Percentiles rank a stretch among this genome's conserved stretches.
phyloP scores from a whole-genome alignment of 2,797 vertebrate species.

The Pangasius macronema region DNA sequence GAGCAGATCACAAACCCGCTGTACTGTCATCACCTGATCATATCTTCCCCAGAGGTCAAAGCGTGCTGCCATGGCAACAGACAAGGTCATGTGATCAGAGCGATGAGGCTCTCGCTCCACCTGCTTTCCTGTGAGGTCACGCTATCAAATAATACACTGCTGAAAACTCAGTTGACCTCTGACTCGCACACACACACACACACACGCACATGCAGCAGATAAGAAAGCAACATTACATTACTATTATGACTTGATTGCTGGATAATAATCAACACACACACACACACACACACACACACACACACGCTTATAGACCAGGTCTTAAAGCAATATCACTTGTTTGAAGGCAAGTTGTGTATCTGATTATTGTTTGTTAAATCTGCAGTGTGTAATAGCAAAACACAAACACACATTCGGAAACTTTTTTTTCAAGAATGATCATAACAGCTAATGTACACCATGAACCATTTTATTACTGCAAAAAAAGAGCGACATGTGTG shows the following conservation, averaged over 20 bases:
- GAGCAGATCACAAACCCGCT: conserved; percentile 39
- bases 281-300: conserved; percentile 11
- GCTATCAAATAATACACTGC: conserved; percentile 85
- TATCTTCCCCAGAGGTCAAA: conserved; percentile 85
- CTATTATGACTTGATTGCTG: not conserved
- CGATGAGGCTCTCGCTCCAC: conserved; percentile 86
- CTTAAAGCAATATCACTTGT: not conserved
- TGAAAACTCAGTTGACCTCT: conserved; percentile 93
- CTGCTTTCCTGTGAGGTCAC: conserved; percentile 80
- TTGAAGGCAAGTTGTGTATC: not conserved
- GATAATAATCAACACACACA: not conserved
- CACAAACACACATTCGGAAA: not conserved
- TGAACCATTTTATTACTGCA: not conserved
- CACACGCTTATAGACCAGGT: not conserved
- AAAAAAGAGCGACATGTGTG: conserved; percentile 8
- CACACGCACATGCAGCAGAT: not conserved
- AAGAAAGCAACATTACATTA: not conserved
- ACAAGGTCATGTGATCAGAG: conserved; percentile 88
- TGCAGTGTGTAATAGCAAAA: not conserved
- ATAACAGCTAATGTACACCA: not conserved
- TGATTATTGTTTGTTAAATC: not conserved
- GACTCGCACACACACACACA: conserved; percentile 44
- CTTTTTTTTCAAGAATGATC: not conserved
- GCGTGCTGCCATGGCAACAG: conserved; percentile 86
- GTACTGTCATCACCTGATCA: conserved; percentile 69